phyloP scores from a whole-genome alignment of 2,797 vertebrate genomes.

The Helicolenus hilgendorfi region DNA sequence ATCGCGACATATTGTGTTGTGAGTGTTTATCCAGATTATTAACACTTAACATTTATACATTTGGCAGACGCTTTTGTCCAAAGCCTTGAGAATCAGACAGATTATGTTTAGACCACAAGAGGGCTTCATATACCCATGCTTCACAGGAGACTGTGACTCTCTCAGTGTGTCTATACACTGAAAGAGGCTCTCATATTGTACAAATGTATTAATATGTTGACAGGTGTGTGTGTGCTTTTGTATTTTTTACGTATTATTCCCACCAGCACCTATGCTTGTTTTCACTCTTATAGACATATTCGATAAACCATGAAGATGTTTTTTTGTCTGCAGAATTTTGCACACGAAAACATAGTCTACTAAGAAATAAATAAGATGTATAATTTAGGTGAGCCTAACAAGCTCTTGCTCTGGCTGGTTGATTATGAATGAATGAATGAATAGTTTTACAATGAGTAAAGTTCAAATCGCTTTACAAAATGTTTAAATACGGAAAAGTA shows the following conservation, averaged over 20 bases:
- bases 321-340: background rate
- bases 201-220: background rate
- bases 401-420: background rate
- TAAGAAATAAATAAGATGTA: background rate
- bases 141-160: constrained; percentile 1
- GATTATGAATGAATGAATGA: too few relatives aligned
- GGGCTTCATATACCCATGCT: constrained; percentile 67
- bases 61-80: background rate
- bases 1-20: background rate
- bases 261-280: background rate
- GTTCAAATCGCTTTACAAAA: background rate
- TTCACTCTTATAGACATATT: background rate
- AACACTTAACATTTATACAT: background rate
- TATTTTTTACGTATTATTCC: background rate
- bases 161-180: background rate
- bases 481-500: too few relatives aligned
- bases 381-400: background rate
- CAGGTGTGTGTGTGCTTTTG: background rate
- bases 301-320: background rate
- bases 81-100: background rate
- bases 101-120: constrained; percentile 66
- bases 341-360: background rate
- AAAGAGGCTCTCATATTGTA: background rate
- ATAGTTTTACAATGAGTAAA: background rate
- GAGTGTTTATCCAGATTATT: background rate